phyloP scores from a whole-genome alignment of 2,113 vertebrate species.

The Gorsachius goisagi region DNA sequence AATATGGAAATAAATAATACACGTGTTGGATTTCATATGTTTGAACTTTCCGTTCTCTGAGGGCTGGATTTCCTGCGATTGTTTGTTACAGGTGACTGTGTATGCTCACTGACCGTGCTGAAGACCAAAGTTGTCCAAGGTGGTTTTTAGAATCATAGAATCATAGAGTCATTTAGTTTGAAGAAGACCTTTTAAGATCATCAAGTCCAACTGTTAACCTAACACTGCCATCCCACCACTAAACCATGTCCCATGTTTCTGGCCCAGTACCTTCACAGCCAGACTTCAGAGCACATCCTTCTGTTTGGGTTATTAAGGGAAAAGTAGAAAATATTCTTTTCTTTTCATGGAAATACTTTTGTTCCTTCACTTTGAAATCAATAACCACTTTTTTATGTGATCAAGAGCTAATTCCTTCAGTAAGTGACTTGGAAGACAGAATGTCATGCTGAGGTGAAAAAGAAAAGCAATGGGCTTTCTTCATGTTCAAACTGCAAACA shows the following conservation, averaged over 20 bases:
- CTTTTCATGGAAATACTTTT: not conserved
- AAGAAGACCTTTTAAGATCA: too few relatives aligned
- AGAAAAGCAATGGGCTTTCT: not conserved
- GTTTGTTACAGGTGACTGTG: not conserved
- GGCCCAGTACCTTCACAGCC: not conserved
- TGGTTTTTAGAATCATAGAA: not conserved
- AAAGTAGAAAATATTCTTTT: not conserved
- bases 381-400: not conserved
- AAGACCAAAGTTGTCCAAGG: not conserved
- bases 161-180: too few relatives aligned
- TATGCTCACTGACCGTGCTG: not conserved
- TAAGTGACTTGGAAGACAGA: not conserved
- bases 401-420: not conserved
- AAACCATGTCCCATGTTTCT: not conserved
- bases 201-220: too few relatives aligned
- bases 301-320: not conserved
- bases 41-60: not conserved
- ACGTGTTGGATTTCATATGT: not conserved
- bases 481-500: not conserved
- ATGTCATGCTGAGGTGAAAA: not conserved
- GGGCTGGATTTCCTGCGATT: slow-evolving; percentile 20
- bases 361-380: not conserved
- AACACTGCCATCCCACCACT: too few relatives aligned
- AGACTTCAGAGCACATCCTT: not conserved
- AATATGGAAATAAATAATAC: not conserved